These are phyloP conservation scores for Meiosimyza platycephala DNA, from an alignment of 2,888 invertebrate genomes.

Conservation along the genomic window DNA sequence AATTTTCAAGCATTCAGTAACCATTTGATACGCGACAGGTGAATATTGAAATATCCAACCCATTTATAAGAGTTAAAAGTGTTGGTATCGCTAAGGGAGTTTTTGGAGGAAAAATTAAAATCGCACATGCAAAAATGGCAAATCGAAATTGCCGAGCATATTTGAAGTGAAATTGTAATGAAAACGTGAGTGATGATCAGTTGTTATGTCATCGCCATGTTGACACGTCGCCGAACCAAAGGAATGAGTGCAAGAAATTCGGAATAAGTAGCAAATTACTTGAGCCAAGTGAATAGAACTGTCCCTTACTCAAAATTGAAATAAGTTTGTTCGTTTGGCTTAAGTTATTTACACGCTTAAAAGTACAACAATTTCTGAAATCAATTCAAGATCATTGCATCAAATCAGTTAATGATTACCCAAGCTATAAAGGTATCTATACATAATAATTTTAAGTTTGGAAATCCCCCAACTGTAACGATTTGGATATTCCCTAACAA, in stretches of 20 bases:
- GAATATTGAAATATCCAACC: slow-evolving; percentile 48
- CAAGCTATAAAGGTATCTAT: too few relatives aligned
- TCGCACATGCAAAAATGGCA: too few relatives aligned
- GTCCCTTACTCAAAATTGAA: slow-evolving; percentile 49
- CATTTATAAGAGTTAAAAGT: too few relatives aligned
- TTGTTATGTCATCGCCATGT: too few relatives aligned
- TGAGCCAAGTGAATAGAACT: slow-evolving; percentile 67
- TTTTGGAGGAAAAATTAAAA: too few relatives aligned
- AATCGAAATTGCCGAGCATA: too few relatives aligned
- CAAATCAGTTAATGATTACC: too few relatives aligned
- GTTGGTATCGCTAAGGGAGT: too few relatives aligned
- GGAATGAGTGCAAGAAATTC: neutral
- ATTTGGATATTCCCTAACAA: neutral
- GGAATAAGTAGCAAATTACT: slow-evolving; percentile 64
- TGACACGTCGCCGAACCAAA: too few relatives aligned
- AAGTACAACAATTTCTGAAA: slow-evolving; percentile 46
- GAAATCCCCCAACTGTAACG: neutral
- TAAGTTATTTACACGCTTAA: slow-evolving; percentile 66
- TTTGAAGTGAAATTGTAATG: too few relatives aligned
- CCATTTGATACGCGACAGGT: slow-evolving; percentile 65
- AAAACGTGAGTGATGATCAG: too few relatives aligned
- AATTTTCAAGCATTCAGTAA: slow-evolving; percentile 62
- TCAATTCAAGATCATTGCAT: neutral
- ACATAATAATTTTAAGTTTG: neutral
- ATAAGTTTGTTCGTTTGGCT: slow-evolving; percentile 68